These are phyloP conservation scores for Halictus ligatus DNA, from an alignment of 2,888 invertebrate genomes.

Conservation along the genomic window DNA sequence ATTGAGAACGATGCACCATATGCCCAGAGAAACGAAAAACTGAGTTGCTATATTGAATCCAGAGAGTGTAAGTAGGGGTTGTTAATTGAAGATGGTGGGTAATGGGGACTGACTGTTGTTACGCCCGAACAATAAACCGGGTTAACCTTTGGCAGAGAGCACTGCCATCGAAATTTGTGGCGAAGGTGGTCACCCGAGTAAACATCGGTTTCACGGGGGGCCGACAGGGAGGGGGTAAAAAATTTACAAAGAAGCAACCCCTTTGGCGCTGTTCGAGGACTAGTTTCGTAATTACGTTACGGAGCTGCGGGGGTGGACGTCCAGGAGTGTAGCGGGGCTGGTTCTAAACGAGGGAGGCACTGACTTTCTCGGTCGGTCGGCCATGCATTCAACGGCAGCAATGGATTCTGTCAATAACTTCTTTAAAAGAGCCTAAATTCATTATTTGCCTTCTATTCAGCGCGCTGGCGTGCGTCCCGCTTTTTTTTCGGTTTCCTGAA, in stretches of 20 bases:
- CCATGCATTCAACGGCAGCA: conserved; percentile 70
- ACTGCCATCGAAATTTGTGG: conserved; percentile 55
- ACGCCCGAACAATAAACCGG: neutral
- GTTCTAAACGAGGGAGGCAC: conserved; percentile 41
- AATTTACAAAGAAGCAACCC: conserved; percentile 52
- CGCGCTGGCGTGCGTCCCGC: conserved; percentile 40
- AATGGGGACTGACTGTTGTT: neutral
- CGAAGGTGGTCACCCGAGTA: conserved; percentile 62
- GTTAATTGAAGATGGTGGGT: neutral
- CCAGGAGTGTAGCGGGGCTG: conserved; percentile 17
- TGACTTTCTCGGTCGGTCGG: conserved; percentile 62
- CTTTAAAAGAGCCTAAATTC: conserved; percentile 74
- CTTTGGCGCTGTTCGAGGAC: conserved; percentile 64
- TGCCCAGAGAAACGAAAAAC: too few species aligned
- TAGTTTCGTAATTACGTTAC: conserved; percentile 73
- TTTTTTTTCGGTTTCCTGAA: conserved; percentile 52
- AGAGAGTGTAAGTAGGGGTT: neutral
- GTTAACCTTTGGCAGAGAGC: conserved; percentile 33
- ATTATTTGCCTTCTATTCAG: conserved; percentile 67
- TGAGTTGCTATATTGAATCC: neutral
- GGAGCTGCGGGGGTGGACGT: conserved; percentile 25
- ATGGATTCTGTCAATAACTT: conserved; percentile 73
- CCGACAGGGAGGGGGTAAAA: conserved; percentile 14
- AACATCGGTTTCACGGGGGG: conserved; percentile 58
- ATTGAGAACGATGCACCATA: too few species aligned